Evolutionary conservation across 1,140 invertebrate species (phyloP), one percentile per base, ranked within the genome.

Genomic region (Aphelenchoides avenae): DNA sequence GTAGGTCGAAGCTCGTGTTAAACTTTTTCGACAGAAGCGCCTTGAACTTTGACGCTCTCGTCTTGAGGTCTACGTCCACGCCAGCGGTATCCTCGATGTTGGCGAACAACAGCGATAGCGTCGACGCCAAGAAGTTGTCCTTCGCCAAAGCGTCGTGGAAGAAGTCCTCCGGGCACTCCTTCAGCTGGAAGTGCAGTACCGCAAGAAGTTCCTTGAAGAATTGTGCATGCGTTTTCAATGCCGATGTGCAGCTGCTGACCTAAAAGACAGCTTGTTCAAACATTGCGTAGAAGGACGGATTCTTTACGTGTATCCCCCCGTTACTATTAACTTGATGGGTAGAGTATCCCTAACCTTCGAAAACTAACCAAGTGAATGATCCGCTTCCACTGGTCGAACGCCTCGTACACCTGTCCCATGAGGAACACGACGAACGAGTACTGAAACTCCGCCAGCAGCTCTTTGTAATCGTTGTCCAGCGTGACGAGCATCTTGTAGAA

Each of bases 351-450:
- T n/a, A n/a, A n/a, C n/a, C n/a, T n/a, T n/a, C n/a, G n/a, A n/a
- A n/a, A n/a, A n/a, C n/a, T n/a, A n/a, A n/a, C n/a, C 1, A 95
- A 66, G 29, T 84, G 81, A 1, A 96, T 82, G 1, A 96, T 71
- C 56, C 85, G 84, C 73, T 93, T 91, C 93, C 93, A 98, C 60
- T 95, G 89, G 68, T 96, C 91, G 79, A 97, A 91, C 0, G 89
- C 87, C 73, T 94, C 91, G 39, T 90, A 85, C 51, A 89, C 90
- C 76, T 95, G 89, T 3, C 91, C 92, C 54, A 91, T 84, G 2
- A 96, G 79, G 76, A 96, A 96, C 68, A 88, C 89, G 0, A 93
- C 78, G 77, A 92, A 97, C 2, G 88, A 82, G 77, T 93, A 85
- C 79, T 98, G 89, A 22, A 97, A 64, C 80, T 98, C 93, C 6